Evolutionary conservation across 1,140 invertebrate genomes (phyloP).

Genomic region (Zaprionus ornatus): DNA sequence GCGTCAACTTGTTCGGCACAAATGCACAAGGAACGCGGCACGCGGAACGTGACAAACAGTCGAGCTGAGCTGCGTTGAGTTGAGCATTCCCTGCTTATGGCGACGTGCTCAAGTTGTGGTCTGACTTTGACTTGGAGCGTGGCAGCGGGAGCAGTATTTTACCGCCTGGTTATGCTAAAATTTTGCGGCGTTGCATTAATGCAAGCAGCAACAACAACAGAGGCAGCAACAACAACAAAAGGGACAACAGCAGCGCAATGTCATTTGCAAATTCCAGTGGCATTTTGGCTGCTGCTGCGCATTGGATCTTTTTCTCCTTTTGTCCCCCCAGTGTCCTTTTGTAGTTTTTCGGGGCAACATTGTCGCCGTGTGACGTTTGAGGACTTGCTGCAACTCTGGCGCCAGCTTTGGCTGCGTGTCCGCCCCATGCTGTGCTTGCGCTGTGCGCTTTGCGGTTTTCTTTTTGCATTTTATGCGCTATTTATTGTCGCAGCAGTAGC

Average conservation of each 20-base stretch:
- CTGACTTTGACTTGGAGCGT: slow-evolving; percentile 28
- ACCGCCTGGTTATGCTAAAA: slow-evolving; percentile 48
- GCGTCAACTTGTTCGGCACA: slow-evolving; percentile 53
- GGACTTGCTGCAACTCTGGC: slow-evolving; percentile 8
- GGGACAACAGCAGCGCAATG: slow-evolving; percentile 34
- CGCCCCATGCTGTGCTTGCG: slow-evolving; percentile 22
- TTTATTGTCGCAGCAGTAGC: slow-evolving; percentile 59
- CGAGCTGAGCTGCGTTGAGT: not conserved
- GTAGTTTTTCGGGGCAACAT: slow-evolving; percentile 40
- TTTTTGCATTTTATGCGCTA: slow-evolving; percentile 60
- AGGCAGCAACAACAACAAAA: slow-evolving; percentile 3
- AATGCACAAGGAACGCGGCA: slow-evolving; percentile 30
- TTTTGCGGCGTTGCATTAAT: slow-evolving; percentile 45
- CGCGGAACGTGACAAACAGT: slow-evolving; percentile 56
- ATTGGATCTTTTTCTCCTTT: slow-evolving; percentile 12
- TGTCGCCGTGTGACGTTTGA: slow-evolving; percentile 50
- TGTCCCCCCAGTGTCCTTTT: slow-evolving; percentile 4
- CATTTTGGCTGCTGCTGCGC: slow-evolving; percentile 38
- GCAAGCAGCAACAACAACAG: slow-evolving; percentile 25
- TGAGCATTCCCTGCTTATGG: not conserved
- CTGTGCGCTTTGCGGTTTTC: slow-evolving; percentile 46
- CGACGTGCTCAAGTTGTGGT: slow-evolving; percentile 34
- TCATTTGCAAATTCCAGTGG: slow-evolving; percentile 55
- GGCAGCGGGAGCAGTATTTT: slow-evolving; percentile 6
- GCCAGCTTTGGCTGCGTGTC: not conserved